These are phyloP conservation scores for Lampris incognitus DNA, from an alignment of 2,113 vertebrate species.

Conservation along the genomic window DNA sequence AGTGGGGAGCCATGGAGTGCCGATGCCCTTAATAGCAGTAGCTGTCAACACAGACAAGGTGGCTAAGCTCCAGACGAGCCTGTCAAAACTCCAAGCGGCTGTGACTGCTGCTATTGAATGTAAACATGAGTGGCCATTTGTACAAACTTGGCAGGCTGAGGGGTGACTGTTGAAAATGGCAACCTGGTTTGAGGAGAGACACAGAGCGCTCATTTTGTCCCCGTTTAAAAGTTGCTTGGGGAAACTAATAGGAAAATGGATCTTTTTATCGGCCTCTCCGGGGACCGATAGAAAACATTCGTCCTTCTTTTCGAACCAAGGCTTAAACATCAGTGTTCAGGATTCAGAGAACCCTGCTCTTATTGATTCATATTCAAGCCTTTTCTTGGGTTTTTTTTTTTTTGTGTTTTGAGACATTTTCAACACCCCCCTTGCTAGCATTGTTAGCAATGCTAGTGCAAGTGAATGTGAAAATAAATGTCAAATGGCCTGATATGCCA, in stretches of 20 bases:
- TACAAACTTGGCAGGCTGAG: conserved; percentile 63
- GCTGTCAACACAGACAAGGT: conserved; percentile 72
- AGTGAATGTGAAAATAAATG: no score
- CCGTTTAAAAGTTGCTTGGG: conserved; percentile 28
- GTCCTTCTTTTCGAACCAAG: no score
- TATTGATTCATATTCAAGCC: no score
- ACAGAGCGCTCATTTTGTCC: conserved; percentile 1
- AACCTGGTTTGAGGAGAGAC: conserved; percentile 29
- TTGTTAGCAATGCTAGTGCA: no score
- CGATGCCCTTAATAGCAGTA: conserved; percentile 63
- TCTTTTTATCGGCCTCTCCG: no score
- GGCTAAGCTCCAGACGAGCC: conserved; percentile 64
- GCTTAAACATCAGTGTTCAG: no score
- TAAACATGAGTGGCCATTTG: conserved; percentile 75
- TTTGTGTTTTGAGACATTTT: no score
- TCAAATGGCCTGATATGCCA: background rate
- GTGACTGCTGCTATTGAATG: conserved; percentile 63
- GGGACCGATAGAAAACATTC: no score
- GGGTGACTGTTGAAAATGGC: conserved; percentile 59
- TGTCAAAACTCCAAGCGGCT: conserved; percentile 71
- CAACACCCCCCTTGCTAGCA: no score
- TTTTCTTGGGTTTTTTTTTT: no score
- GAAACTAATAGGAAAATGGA: background rate
- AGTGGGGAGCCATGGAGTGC: conserved; percentile 52
- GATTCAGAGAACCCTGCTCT: no score